A percentile compares a stretch with the other conserved stretches of the same genome.
phyloP scores from a whole-genome alignment of 2,797 vertebrate genomes.

The Pogoniulus pusillus region DNA sequence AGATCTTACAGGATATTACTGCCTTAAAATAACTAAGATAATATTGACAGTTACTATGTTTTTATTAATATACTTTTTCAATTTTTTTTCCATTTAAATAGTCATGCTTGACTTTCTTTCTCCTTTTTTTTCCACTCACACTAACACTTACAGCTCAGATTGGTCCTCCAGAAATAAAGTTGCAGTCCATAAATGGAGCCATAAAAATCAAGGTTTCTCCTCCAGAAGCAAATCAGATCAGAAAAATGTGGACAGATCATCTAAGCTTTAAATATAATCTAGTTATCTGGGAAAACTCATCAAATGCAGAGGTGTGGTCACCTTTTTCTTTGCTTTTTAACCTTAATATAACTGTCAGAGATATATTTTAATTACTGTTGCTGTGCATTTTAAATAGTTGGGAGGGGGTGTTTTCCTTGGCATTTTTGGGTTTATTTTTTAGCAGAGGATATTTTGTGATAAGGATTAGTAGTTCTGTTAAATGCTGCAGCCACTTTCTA shows the following conservation, averaged over 20 bases:
- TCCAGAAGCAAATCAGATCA: constrained; percentile 44
- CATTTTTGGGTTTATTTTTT: background rate
- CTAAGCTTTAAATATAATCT: constrained; percentile 26
- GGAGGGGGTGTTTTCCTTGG: background rate
- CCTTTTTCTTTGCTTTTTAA: background rate
- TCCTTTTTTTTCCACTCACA: background rate
- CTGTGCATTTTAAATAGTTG: background rate
- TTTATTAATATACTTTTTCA: background rate
- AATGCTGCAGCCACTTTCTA: background rate
- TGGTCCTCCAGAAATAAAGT: constrained; percentile 65
- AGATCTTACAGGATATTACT: background rate
- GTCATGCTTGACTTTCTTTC: background rate
- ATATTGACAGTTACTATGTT: background rate
- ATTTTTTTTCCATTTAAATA: background rate
- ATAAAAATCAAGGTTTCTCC: constrained; percentile 57
- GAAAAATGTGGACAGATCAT: constrained; percentile 33
- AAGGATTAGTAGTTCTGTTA: background rate
- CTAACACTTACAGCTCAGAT: constrained; percentile 63
- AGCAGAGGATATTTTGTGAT: background rate
- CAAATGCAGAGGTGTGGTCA: constrained; percentile 42
- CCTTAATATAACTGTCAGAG: background rate
- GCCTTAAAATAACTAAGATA: background rate
- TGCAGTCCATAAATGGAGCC: constrained; percentile 62
- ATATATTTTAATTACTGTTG: background rate
- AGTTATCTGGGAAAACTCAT: constrained; percentile 68